phyloP scores from a whole-genome alignment of 2,797 vertebrate genomes.

The Artibeus jamaicensis region DNA sequence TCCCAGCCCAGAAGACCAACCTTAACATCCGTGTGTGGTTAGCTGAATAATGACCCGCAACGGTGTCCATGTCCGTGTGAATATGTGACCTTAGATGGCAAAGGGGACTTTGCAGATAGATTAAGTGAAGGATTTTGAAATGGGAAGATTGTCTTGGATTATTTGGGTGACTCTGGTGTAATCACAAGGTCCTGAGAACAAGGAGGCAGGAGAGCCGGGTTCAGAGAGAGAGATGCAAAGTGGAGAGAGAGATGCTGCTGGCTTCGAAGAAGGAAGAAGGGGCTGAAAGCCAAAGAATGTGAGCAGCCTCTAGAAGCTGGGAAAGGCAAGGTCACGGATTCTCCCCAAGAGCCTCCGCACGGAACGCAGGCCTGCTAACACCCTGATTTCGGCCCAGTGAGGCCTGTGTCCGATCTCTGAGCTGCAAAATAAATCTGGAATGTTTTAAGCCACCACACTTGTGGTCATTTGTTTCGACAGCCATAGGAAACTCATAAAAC shows the following conservation, averaged over 20 bases:
- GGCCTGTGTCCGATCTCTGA: accelerated
- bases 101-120: neutral
- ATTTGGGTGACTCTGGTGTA: neutral
- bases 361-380: neutral
- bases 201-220: neutral
- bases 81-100: neutral
- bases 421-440: no score
- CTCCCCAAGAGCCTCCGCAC: neutral
- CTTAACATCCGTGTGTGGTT: neutral
- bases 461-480: neutral
- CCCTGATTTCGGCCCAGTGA: accelerated
- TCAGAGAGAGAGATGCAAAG: no score
- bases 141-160: neutral
- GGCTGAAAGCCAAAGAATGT: neutral
- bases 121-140: neutral
- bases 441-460: neutral
- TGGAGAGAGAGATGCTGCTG: no score
- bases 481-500: neutral
- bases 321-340: neutral
- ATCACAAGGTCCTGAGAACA: neutral
- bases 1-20: neutral
- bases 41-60: neutral
- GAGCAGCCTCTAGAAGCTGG: neutral
- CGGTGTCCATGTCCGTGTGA: neutral
- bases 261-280: neutral